Evolutionary conservation across 1,140 invertebrate species (phyloP).

Genomic region (Mactra quadrangularis): DNA sequence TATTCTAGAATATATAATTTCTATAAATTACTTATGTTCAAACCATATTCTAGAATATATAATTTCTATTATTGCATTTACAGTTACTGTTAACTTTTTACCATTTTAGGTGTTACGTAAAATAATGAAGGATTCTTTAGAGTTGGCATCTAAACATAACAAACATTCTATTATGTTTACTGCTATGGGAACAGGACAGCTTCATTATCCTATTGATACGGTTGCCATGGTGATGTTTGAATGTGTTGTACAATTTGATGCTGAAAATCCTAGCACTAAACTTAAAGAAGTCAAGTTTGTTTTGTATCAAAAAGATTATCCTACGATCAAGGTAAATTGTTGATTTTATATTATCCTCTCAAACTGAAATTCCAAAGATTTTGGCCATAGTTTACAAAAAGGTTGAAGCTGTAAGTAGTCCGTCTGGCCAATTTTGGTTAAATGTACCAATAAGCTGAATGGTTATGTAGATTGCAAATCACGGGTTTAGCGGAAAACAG

Average conservation of each 20-base stretch:
- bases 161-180: slow-evolving; percentile 31
- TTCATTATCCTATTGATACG: slow-evolving; percentile 35
- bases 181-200: slow-evolving; percentile 54
- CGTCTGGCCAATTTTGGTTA: not conserved
- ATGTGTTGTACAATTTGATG: slow-evolving; percentile 29
- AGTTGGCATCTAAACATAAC: slow-evolving; percentile 30
- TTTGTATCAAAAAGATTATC: slow-evolving; percentile 34
- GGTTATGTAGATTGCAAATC: not conserved
- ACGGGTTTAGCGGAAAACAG: too few species aligned
- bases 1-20: too few species aligned
- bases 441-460: not conserved
- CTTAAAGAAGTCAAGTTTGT: slow-evolving; percentile 54
- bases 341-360: not conserved
- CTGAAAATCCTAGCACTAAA: not conserved
- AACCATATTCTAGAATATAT: too few species aligned
- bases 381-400: too few species aligned
- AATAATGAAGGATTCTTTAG: slow-evolving; percentile 25
- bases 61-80: too few species aligned
- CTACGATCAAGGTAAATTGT: not conserved
- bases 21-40: too few species aligned
- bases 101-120: too few species aligned
- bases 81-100: too few species aligned
- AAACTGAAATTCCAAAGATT: not conserved
- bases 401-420: too few species aligned
- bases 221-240: slow-evolving; percentile 49